phyloP scores from a whole-genome alignment of 2,113 vertebrate genomes.

The Notarius quadriscutis region DNA sequence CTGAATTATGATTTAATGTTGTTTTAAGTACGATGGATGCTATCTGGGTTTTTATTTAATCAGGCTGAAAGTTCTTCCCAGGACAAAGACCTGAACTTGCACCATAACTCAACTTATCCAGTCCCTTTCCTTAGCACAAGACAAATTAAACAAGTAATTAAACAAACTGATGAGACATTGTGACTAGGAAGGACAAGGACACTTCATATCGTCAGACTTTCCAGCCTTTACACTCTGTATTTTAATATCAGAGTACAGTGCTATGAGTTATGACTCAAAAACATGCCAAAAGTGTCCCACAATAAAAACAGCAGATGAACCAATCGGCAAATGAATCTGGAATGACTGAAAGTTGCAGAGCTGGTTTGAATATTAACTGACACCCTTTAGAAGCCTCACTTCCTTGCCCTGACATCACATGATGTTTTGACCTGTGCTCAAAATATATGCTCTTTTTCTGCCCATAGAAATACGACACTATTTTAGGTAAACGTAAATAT shows the following conservation, averaged over 20 bases:
- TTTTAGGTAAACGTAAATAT: too few species aligned
- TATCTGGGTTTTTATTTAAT: slow-evolving; percentile 43
- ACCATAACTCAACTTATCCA: slow-evolving; percentile 35
- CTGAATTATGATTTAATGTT: slow-evolving; percentile 43
- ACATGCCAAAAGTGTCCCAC: neutral
- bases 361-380: neutral
- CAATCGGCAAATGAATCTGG: neutral
- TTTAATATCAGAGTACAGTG: neutral
- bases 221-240: neutral
- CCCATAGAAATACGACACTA: too few species aligned
- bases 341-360: neutral
- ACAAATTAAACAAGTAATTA: slow-evolving; percentile 29
- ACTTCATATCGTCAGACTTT: neutral
- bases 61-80: slow-evolving; percentile 37
- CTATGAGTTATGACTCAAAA: neutral
- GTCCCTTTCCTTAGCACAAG: slow-evolving; percentile 10
- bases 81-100: slow-evolving; percentile 15
- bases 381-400: neutral
- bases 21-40: slow-evolving; percentile 38
- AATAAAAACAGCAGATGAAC: neutral
- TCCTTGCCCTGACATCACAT: too few species aligned
- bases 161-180: slow-evolving; percentile 21
- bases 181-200: slow-evolving; percentile 1
- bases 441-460: too few species aligned
- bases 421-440: neutral